phyloP scores from a whole-genome alignment of 1,140 invertebrate genomes.

The Trachymyrmex septentrionalis region DNA sequence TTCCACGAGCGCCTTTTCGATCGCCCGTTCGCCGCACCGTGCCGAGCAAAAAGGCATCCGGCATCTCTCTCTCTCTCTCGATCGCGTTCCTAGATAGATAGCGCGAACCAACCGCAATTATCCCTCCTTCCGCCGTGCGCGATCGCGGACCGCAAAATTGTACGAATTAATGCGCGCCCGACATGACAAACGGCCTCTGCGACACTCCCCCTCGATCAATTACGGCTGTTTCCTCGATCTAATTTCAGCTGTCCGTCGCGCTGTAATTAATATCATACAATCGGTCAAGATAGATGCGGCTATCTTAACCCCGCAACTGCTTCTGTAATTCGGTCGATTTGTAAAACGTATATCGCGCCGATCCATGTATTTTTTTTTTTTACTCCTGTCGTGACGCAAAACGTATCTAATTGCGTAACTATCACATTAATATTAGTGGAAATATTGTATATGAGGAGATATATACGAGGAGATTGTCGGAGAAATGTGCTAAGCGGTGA shows the following conservation, averaged over 20 bases:
- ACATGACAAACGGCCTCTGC: conserved; percentile 29
- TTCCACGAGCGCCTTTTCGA: conserved; percentile 68
- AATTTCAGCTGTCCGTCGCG: conserved; percentile 25
- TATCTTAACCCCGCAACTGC: conserved; percentile 42
- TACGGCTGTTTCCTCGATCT: conserved; percentile 41
- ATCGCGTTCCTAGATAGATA: conserved; percentile 74
- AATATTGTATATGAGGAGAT: neutral
- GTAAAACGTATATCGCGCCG: conserved; percentile 31
- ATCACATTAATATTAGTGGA: conserved; percentile 11
- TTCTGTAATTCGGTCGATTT: conserved; percentile 44
- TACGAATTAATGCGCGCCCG: conserved; percentile 55
- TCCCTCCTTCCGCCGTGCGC: conserved; percentile 44
- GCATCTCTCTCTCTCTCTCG: too few species aligned
- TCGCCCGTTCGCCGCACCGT: conserved; percentile 22
- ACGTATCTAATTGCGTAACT: conserved; percentile 16
- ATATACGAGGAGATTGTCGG: neutral
- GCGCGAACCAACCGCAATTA: conserved; percentile 52
- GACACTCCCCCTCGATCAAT: conserved; percentile 16
- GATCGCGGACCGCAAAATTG: conserved; percentile 58
- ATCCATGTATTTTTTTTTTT: neutral
- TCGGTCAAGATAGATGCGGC: conserved; percentile 26
- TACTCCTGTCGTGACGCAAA: neutral
- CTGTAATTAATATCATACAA: conserved; percentile 57
- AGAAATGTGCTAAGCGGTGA: neutral
- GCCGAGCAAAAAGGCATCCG: conserved; percentile 63